Base-by-base conservation (phyloP, 2,113 vertebrate species). In the Strix uralensis region DNA sequence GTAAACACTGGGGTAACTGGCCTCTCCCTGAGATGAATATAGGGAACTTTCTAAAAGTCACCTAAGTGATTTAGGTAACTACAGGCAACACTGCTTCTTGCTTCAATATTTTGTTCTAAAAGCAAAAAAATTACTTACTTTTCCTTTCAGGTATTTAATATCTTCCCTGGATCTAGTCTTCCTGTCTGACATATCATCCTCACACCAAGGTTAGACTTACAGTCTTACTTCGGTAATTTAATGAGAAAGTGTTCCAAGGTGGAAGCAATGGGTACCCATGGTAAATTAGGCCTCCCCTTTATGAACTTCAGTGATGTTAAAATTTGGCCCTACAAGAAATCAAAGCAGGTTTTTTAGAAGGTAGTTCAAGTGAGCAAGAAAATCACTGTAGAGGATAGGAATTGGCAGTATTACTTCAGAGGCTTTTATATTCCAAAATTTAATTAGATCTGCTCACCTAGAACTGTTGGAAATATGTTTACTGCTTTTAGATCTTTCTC, bases 381-480 rank as follows among this genome's bases (percentile, higher is more conserved):
- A 96, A 95, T 91, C 85, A 59, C 14, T 38, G 27, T 77, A 78
- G 83, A 93, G 96, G 71, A 86, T 46, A 32, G 30, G 63, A 96
- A 94, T 61, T 84, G 70, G 80, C 62, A 85, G 92, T 83, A 66
- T 85, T 91, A 90, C 75, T 95, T 96, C 74, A 94, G 89, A 97
- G 83, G 62, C 75, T 91, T 94, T 93, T 91, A 42, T 84, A 94
- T 97, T 92, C 92, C 89, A 96, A 89, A 93, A 87, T 96, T 88
- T 94, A 97, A 94, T 96, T 90, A 95, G 82, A 66, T 89, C 49
- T 93, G 40, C 89, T 92, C 84, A 90, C 89, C 79, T 92, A 96
- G 94, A 85, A 88, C 46, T 81, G 49, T 72, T 96, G 70, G 81
- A 88, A 94, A 88, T 80, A 66, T 81, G 62, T 96, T 96, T 94